Base-by-base conservation (phyloP, 2,888 invertebrate species). In the Miltochrista miniata region DNA sequence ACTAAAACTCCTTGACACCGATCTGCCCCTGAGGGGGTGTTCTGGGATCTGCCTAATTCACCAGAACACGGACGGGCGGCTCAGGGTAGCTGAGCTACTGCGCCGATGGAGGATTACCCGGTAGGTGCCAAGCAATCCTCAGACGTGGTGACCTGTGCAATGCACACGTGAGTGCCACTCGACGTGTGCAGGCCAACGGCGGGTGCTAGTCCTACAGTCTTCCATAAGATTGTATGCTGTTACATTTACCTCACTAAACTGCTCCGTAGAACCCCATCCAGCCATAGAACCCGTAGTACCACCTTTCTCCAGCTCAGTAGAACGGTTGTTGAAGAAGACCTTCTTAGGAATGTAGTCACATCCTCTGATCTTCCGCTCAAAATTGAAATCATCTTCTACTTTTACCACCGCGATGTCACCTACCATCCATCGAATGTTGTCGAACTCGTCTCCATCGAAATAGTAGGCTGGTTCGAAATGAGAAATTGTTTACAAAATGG, bases 391-490 rank as follows among this genome's bases (percentile, higher is more conserved):
- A 2, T 83, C 84, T 36, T 90, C 90, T 0, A 85, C 83, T 48
- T 84, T 87, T 1, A 90, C 90, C 0, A 90, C 79, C 0, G 90
- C 90, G 43, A 90, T 81, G 54, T 90, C 90, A 24, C 81, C 77
- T 0, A 76, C 60, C 87, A 90, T 88, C 90, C 90, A 90, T 1
- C 80, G 75, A 3, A 90, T 85, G 54, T 90, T 90, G 42, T 90
- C 80, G 38, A 83, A 84, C 0, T 83, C 77, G 1, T 72, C 45
- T 0, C 88, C 90, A 7, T 90, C 90, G 57, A 63, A 90, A 11
- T 69, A 74, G 51, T 89, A 89, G 15, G 71, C 89, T 89, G 12
- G 8, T 24, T 1, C 9, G 34, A 45, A 14, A 30, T 1, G 10
- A 12, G 13, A 7, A 11, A 13, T 10, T 2, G 10, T 12, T 7